Evolutionary conservation across 2,113 vertebrate genomes (phyloP).

Genomic region (Podilymbus podiceps): DNA sequence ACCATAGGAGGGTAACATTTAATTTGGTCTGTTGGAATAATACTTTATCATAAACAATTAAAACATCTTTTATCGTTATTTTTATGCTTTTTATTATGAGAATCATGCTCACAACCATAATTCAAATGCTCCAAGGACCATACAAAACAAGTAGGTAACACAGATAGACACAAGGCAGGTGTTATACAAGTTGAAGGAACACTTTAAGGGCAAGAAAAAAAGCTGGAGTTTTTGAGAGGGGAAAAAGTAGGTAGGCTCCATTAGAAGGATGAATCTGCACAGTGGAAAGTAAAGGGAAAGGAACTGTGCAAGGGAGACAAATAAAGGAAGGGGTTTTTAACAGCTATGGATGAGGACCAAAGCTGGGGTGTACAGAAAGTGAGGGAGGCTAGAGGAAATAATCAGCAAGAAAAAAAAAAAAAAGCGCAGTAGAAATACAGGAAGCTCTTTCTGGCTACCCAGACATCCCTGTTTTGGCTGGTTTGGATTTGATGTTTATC

Average conservation of each 20-base stretch:
- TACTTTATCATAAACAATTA: conserved; percentile 9
- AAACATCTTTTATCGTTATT: neutral
- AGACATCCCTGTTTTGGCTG: neutral
- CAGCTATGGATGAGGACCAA: neutral
- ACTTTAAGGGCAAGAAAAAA: neutral
- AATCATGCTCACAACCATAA: neutral
- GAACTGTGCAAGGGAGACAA: neutral
- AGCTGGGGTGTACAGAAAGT: neutral
- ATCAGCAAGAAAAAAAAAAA: neutral
- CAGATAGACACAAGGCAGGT: neutral
- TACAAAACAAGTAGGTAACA: neutral
- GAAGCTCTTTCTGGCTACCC: neutral
- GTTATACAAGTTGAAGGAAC: neutral
- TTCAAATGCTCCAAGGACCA: neutral
- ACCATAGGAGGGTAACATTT: conserved; percentile 7
- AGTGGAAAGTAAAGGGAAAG: neutral
- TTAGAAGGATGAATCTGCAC: neutral
- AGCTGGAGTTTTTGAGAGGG: neutral
- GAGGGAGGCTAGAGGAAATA: neutral
- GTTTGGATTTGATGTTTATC: neutral
- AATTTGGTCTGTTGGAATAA: conserved; percentile 2
- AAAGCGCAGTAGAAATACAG: neutral
- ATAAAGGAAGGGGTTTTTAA: neutral
- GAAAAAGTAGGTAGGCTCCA: neutral
- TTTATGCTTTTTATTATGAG: neutral